phyloP scores from a whole-genome alignment of 2,797 vertebrate species.

The Semaprochilodus insignis region DNA sequence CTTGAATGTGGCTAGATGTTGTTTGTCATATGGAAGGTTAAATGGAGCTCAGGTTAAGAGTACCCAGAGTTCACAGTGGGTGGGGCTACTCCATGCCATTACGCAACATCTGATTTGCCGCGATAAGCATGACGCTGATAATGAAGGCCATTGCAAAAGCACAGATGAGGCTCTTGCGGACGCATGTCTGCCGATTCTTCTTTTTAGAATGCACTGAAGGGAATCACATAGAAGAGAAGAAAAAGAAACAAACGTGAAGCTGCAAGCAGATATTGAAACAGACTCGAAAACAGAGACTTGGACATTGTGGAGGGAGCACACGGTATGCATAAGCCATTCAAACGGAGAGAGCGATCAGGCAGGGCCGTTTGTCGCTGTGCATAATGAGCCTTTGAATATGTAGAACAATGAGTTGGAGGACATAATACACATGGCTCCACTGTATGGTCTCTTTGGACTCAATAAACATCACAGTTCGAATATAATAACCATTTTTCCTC shows the following conservation, averaged over 20 bases:
- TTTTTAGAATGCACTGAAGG: constrained; percentile 79
- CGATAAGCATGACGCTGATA: constrained; percentile 99
- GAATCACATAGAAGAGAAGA: constrained; percentile 33
- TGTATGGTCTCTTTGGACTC: constrained; percentile 10
- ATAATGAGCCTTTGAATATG: constrained; percentile 40
- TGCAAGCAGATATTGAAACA: constrained; percentile 9
- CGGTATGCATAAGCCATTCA: constrained; percentile 25
- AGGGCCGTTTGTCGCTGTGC: constrained; percentile 12
- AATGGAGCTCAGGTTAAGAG: constrained; percentile 64
- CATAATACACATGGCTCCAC: not conserved
- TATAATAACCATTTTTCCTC: constrained; percentile 8
- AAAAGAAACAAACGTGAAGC: constrained; percentile 3
- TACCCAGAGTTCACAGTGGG: constrained; percentile 81
- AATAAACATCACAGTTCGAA: constrained; percentile 1
- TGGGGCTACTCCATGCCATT: constrained; percentile 95
- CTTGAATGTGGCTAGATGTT: constrained; percentile 21
- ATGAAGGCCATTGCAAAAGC: constrained; percentile 99
- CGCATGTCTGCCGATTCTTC: constrained; percentile 93
- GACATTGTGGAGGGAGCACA: constrained; percentile 30
- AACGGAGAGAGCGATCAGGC: constrained; percentile 25
- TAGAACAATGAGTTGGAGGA: constrained; percentile 32
- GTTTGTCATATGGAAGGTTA: constrained; percentile 31
- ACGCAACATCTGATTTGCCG: constrained; percentile 98
- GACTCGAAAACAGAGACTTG: constrained; percentile 14
- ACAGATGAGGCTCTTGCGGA: constrained; percentile 99